Evolutionary conservation across 2,888 invertebrate species (phyloP), one percentile per base, ranked within the genome.

Genomic region (Drosophila paranaensis): DNA sequence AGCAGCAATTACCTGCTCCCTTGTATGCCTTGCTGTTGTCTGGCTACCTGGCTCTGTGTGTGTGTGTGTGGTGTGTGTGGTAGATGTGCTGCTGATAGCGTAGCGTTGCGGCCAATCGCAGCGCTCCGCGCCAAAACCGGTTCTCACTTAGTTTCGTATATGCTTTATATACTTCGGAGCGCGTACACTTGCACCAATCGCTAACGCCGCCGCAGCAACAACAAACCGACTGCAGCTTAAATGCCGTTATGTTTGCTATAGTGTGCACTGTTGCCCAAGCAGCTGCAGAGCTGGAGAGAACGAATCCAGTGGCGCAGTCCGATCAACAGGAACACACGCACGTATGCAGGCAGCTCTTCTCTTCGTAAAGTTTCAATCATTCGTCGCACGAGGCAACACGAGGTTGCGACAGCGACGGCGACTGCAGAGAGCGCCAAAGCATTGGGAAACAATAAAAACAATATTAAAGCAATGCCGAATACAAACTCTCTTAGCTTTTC

Each of bases 111-210:
- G 71, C 84, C 84, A 85, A 85, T 85, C 79, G 86, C 65, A 81
- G 63, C 54, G 60, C 25, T 60, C 50, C 60, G 72, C 48, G 58
- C n/a, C 16, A 48, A 79, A 88, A 87, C 86, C 84, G 82, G 86
- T 88, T 88, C 66, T 71, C 57, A 39, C 58, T 50, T 60, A 68
- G 25, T 60, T 77, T 77, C 78, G 74, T 77, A 20, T 77, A 78
- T 77, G 53, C 42, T 77, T 86, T 88, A 88, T 88, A 45, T 80
- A 86, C 77, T 72, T 75, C 63, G 72, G 61, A 71, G 74, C 71
- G 82, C 81, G 82, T 80, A 87, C 84, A 85, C 88, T 90, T 89
- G 85, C 89, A 81, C 89, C 89, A 89, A 89, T 89, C 89, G 82
- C 77, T 64, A 71, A 66, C 74, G 74, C 50, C 73, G 79, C 42